Base-by-base conservation (phyloP, 2,888 invertebrate genomes). In the Mesoligia furuncula region DNA sequence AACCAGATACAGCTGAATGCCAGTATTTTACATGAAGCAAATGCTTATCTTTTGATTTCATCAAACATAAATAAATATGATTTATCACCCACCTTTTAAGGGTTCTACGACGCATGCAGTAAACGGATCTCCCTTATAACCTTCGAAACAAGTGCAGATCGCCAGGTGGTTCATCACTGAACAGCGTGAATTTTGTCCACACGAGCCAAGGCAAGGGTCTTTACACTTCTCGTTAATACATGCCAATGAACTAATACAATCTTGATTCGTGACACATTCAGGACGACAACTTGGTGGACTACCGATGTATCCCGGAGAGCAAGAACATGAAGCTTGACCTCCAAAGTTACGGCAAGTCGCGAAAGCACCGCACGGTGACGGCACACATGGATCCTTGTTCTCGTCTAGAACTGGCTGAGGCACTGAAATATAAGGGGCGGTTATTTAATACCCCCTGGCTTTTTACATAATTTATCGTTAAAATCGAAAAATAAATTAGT, bases 191-290 rank as follows among this genome's bases (percentile, higher is more conserved):
- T 96, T 95, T 90, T 95, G 91, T 81, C 98, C 98, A 91, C 98
- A 98, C 0, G 98, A 97, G n/a, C 98, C 98, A 61, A 97, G 97
- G 87, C 98, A 98, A 2, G 98, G 98, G 90, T 98, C 97, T 79
- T 95, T 94, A 90, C 98, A 98, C 91, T 97, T 97, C 90, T 97
- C 97, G 81, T 97, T 97, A 45, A 98, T 97, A 89, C 98, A 98
- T 15, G 98, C 97, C 80, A 97, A 94, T 79, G 97, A 97, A 80
- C 97, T 97, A 13, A 97, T 90, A 90, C 98, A 98, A 78, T 98
- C 98, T 39, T 97, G 96, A 90, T 97, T 97, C 54, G 97, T 97
- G 1, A 97, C 95, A 92, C 98, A 98, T 92, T 98, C 98, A 0
- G 98, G 98, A 61, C 97, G 96, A 89, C 98, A 98, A 85, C 97